Conservation (phyloP, 1,140 invertebrate genomes). For the Euura saliciscinereae region DNA sequence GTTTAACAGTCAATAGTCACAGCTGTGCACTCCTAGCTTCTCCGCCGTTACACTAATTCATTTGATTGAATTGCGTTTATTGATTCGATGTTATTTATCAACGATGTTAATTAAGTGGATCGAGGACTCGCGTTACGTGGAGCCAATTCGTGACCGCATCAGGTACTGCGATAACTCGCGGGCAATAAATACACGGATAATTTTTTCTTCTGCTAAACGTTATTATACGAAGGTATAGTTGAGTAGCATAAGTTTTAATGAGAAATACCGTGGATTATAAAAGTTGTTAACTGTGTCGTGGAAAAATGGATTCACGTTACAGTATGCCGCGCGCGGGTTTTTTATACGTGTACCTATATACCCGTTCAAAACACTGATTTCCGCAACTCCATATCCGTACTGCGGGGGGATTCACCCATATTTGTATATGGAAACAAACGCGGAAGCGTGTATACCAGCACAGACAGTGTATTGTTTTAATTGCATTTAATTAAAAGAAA, state of each 20-base stretch:
- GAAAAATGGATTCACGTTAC: slow-evolving; percentile 5
- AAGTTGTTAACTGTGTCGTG: neutral
- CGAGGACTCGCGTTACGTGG: no score
- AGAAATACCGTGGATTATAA: neutral
- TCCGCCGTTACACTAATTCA: no score
- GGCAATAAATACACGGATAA: no score
- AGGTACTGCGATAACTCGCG: no score
- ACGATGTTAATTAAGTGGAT: no score
- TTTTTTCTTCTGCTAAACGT: no score
- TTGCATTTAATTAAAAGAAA: slow-evolving; percentile 23
- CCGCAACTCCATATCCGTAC: slow-evolving; percentile 19
- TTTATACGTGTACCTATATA: no score
- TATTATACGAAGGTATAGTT: neutral
- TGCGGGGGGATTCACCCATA: slow-evolving; percentile 2
- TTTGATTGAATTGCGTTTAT: no score
- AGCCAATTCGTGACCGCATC: no score
- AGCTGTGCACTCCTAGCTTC: neutral
- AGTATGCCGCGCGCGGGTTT: neutral
- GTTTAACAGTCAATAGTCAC: neutral
- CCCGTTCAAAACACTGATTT: slow-evolving; percentile 11
- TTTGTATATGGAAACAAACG: slow-evolving; percentile 15
- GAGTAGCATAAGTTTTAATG: neutral
- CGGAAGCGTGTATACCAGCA: slow-evolving; percentile 13
- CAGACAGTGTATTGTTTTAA: slow-evolving; percentile 12
- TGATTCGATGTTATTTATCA: no score